Evolutionary conservation across 2,797 vertebrate genomes (phyloP), one percentile per base, ranked within the genome.

Genomic region (Adrianichthys oophorus): DNA sequence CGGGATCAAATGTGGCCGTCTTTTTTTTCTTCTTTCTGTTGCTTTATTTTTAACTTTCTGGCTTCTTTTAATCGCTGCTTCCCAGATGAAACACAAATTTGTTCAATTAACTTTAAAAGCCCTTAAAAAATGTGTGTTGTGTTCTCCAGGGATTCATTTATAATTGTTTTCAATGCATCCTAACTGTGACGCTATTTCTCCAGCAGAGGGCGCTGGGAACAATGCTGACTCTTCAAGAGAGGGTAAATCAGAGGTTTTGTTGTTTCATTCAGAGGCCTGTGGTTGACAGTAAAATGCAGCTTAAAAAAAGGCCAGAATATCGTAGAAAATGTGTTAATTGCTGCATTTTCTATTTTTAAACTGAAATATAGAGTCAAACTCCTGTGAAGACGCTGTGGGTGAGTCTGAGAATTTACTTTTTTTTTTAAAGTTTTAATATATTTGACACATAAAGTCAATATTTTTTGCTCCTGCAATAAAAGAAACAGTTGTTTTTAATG

Each of bases 301-400:
- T 50, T 32, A 18, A 3, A 44, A 52, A 3, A 4, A 44, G 12
- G 5, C 19, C 16, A 63, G 50, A 12, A 2, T 15, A 3, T 43
- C 8, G 19, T 62, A 43, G n/a, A 6, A 65, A 62, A 23, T 21
- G 18, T 41, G 1, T 37, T 37, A 29, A 29, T 15, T 53, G 7
- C 48, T 52, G 42, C 42, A 19, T 50, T 37, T 12, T 45, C 37
- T 17, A 13, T n/a, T 64, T 8, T 49, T 21, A 12, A n/a, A 48
- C n/a, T 40, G 76, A 85, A 83, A 77, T 4, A 61, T 75, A 19
- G 65, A 82, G 59, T 80, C 76, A 16, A 72, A 76, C 23, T 90
- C 85, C 56, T 76, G 73, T 21, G 84, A 86, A 70, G 84, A 85
- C 2, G 19, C 51, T 47, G 66, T 79, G 0, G 81, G 89, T 87